A percentile compares a stretch with the other conserved stretches of the same genome.
phyloP scores from a whole-genome alignment of 2,113 vertebrate genomes.

The Psephotus haematonotus region DNA sequence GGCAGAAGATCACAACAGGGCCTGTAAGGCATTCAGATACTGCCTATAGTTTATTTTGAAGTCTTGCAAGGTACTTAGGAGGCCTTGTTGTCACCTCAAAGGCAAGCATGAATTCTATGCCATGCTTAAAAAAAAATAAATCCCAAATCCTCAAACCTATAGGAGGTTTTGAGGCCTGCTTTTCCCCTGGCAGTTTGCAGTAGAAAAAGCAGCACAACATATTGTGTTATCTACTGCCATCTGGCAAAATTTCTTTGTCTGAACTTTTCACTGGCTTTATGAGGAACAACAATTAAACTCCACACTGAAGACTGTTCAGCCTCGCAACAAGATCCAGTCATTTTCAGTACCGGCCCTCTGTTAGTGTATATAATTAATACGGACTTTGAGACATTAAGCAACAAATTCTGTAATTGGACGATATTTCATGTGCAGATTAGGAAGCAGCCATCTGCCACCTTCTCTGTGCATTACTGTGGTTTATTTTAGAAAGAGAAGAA shows the following conservation, averaged over 20 bases:
- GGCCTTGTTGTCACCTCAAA: not conserved
- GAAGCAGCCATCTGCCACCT: conserved; percentile 53
- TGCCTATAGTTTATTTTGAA: not conserved
- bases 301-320: not conserved
- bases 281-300: conserved; percentile 4
- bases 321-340: conserved; percentile 6
- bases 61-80: not conserved
- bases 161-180: not conserved
- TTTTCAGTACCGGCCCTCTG: not conserved
- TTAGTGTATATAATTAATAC: conserved; percentile 25
- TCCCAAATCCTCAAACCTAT: not conserved
- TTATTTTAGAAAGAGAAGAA: conserved; percentile 12
- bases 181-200: not conserved
- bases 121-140: not conserved
- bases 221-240: conserved; percentile 29
- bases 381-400: conserved; percentile 54
- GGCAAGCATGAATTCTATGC: not conserved
- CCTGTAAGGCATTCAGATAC: not conserved
- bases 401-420: conserved; percentile 50
- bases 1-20: not conserved
- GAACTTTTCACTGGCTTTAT: conserved; percentile 38
- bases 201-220: conserved; percentile 7
- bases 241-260: conserved; percentile 41
- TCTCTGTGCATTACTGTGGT: not conserved
- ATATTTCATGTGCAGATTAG: conserved; percentile 57